Evolutionary conservation across 2,113 vertebrate genomes (phyloP).

Genomic region (Heteronetta atricapilla): DNA sequence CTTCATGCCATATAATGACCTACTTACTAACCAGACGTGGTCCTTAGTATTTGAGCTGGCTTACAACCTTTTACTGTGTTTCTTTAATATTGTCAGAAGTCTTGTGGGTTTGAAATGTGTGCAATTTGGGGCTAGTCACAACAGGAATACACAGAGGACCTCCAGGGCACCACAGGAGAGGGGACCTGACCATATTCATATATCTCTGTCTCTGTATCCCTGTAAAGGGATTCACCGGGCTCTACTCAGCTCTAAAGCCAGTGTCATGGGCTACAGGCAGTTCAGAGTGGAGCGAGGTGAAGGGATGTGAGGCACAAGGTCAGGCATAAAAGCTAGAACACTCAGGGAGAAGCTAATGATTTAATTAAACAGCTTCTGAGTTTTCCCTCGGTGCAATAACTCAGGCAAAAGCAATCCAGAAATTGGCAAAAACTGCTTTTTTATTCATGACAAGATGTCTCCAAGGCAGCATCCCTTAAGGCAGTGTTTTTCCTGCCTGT

Average conservation of each 20-base stretch:
- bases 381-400: background rate
- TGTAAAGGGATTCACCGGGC: background rate
- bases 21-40: fast-evolving
- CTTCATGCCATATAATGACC: no score
- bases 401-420: fast-evolving
- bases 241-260: background rate
- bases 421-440: background rate
- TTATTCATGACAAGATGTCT: fast-evolving
- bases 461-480: background rate
- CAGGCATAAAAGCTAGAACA: background rate
- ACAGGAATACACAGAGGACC: background rate
- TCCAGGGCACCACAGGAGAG: background rate
- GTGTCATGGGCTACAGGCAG: fast-evolving
- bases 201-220: background rate
- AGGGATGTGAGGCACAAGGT: background rate
- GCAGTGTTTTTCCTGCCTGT: background rate
- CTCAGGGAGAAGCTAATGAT: background rate
- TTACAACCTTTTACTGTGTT: background rate
- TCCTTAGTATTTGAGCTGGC: fast-evolving
- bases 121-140: background rate
- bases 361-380: background rate
- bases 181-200: background rate
- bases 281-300: background rate
- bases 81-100: background rate
- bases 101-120: background rate